A percentile compares a stretch with the other conserved stretches of the same genome.
Evolutionary conservation across 2,797 vertebrate genomes (phyloP).

Genomic region (Tadarida brasiliensis): DNA sequence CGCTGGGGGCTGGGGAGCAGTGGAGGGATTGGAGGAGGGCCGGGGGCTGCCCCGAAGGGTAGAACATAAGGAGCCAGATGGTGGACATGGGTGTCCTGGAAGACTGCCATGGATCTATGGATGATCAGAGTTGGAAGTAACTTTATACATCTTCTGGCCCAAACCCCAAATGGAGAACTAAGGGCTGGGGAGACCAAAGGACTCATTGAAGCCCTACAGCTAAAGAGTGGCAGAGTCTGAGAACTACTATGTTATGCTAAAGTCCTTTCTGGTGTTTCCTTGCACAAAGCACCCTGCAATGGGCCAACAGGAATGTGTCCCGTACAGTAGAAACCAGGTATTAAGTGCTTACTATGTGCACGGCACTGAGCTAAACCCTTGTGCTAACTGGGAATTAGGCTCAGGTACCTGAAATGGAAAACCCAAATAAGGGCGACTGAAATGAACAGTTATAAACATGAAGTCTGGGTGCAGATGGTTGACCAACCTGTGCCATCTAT

Average conservation of each 20-base stretch:
- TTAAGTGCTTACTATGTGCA: neutral
- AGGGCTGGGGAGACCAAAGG: neutral
- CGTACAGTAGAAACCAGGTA: neutral
- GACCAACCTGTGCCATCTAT: neutral
- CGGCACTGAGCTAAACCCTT: neutral
- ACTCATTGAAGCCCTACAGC: neutral
- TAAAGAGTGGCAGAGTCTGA: neutral
- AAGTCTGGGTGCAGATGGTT: neutral
- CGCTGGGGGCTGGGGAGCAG: neutral
- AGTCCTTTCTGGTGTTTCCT: neutral
- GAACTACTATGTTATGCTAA: neutral
- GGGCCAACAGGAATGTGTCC: neutral
- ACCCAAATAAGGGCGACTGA: neutral
- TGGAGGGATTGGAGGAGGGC: neutral
- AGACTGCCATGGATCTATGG: neutral
- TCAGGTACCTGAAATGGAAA: neutral
- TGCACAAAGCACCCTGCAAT: neutral
- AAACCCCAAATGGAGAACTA: neutral
- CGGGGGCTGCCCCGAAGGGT: neutral
- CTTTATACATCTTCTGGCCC: neutral
- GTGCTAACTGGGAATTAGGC: neutral
- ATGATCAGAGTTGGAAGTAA: neutral
- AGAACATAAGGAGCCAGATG: neutral
- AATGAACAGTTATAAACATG: neutral
- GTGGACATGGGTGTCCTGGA: neutral